Conservation (phyloP, 53 echinoderm and acorn worm genomes). For the Apostichopus leukothele region DNA sequence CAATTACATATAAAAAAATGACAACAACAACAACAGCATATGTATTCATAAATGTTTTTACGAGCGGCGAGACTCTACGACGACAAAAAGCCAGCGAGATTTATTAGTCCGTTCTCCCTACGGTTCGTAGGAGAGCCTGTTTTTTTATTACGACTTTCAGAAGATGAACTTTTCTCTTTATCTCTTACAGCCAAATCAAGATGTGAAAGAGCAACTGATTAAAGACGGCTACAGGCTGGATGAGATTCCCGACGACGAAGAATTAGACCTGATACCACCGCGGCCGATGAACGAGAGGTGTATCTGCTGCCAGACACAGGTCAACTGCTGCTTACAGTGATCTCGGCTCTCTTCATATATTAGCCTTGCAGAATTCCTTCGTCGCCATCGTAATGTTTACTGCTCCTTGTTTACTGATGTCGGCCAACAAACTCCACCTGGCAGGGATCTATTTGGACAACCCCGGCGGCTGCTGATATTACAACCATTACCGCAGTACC, state of each 20-base stretch:
- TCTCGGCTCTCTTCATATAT: neutral
- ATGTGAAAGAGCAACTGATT: conserved; percentile 91
- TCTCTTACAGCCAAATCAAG: conserved; percentile 77
- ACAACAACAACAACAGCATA: too few species aligned
- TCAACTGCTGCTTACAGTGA: conserved; percentile 80
- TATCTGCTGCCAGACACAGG: conserved; percentile 87
- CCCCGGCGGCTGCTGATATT: too few species aligned
- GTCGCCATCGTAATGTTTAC: neutral
- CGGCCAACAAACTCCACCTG: neutral
- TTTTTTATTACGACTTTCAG: neutral
- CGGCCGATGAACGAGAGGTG: conserved; percentile 93
- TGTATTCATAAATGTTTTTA: neutral
- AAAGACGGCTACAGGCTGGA: conserved; percentile 98
- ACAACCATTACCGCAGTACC: too few species aligned
- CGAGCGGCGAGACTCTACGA: neutral
- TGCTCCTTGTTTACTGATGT: neutral
- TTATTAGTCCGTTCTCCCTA: neutral
- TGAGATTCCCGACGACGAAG: conserved; percentile 97
- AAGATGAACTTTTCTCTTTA: neutral
- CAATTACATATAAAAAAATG: too few species aligned
- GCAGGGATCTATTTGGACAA: too few species aligned
- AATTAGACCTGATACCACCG: conserved; percentile 94
- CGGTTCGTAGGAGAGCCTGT: neutral
- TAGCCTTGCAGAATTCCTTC: neutral
- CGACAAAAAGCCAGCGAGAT: neutral